phyloP scores from a whole-genome alignment of 1,140 invertebrate genomes.

The Melanaphis sacchari region DNA sequence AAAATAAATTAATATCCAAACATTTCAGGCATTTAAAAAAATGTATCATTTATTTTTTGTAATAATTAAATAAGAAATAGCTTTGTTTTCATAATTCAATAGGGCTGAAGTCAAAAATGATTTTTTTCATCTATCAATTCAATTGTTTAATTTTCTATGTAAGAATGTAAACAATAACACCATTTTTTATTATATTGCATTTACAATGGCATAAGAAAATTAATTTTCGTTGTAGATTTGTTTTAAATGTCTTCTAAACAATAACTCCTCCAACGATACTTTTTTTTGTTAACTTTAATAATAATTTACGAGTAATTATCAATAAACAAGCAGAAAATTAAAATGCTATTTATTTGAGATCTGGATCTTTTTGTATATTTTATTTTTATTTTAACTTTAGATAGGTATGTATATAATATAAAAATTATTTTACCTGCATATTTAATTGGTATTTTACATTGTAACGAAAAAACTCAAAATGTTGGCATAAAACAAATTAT shows the following conservation, averaged over 20 bases:
- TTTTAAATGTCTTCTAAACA: neutral
- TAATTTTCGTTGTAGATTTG: neutral
- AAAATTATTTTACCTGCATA: too few relatives aligned
- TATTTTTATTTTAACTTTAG: too few relatives aligned
- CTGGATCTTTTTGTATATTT: too few relatives aligned
- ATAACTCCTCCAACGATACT: neutral
- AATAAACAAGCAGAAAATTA: neutral
- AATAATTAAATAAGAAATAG: neutral
- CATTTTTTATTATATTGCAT: neutral
- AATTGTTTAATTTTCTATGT: neutral
- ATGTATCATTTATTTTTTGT: neutral
- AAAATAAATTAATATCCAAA: neutral
- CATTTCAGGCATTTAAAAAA: neutral
- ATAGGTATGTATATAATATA: too few relatives aligned
- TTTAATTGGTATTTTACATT: neutral
- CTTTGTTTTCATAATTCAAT: neutral
- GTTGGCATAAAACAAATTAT: neutral
- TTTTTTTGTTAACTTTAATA: neutral
- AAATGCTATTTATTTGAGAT: neutral
- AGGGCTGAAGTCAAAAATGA: neutral
- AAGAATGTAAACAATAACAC: neutral
- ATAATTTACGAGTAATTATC: neutral
- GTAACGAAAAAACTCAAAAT: neutral
- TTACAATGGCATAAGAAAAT: neutral
- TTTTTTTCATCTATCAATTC: neutral